These are phyloP conservation scores for Drosophila arawakana DNA, from an alignment of 1,140 invertebrate genomes.

Conservation along the genomic window DNA sequence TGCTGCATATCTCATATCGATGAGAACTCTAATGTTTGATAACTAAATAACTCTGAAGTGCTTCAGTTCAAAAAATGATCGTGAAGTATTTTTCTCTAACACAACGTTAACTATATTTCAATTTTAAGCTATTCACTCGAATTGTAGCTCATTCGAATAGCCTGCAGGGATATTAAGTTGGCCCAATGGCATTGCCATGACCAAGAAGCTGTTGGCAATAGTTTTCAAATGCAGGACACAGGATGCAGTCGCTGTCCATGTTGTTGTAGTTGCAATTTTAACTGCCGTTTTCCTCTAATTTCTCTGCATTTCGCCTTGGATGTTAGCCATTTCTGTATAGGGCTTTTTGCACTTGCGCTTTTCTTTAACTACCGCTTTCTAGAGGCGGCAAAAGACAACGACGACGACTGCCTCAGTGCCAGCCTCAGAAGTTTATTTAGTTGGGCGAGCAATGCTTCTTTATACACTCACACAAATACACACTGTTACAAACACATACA, in stretches of 20 bases:
- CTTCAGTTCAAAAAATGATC: no score
- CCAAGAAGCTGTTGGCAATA: slow-evolving; percentile 48
- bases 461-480: slow-evolving; percentile 27
- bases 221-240: slow-evolving; percentile 32
- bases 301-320: slow-evolving; percentile 48
- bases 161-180: slow-evolving; percentile 15
- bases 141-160: slow-evolving; percentile 15
- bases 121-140: not conserved
- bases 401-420: not conserved
- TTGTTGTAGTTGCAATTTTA: slow-evolving; percentile 64
- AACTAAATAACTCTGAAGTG: no score
- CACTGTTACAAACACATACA: slow-evolving; percentile 18
- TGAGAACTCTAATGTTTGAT: no score
- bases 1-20: no score
- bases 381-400: slow-evolving; percentile 18
- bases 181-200: slow-evolving; percentile 38
- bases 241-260: slow-evolving; percentile 21
- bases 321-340: slow-evolving; percentile 57
- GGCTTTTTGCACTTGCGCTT: slow-evolving; percentile 66
- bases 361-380: slow-evolving; percentile 42
- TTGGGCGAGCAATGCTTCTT: slow-evolving; percentile 59
- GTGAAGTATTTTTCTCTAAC: no score
- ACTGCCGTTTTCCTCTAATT: slow-evolving; percentile 75
- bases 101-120: not conserved
- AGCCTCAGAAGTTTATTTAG: slow-evolving; percentile 69